Conservation (phyloP, 2,797 vertebrate species). For the Falco cherrug region DNA sequence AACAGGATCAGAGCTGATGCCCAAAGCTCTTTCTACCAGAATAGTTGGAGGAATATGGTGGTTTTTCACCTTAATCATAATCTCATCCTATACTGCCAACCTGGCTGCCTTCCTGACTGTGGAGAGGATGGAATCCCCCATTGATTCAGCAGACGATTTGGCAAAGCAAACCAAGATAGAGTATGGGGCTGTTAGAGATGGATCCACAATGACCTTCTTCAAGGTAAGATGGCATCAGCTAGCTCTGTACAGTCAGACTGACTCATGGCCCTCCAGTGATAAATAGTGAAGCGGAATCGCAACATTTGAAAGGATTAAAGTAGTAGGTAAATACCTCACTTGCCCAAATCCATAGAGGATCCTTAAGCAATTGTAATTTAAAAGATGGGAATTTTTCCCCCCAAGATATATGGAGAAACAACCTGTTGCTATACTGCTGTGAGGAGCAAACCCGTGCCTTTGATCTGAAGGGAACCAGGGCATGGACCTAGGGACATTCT, state of each 20-base stretch:
- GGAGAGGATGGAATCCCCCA: conserved; percentile 97
- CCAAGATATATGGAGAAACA: not conserved
- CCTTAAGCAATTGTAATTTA: not conserved
- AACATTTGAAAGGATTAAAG: not conserved
- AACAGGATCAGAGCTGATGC: conserved; percentile 97
- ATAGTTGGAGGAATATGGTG: conserved; percentile 99
- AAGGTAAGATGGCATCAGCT: conserved; percentile 82
- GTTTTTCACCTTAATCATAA: conserved; percentile 99
- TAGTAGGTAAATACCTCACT: not conserved
- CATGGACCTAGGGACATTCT: not conserved
- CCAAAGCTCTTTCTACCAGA: conserved; percentile 96
- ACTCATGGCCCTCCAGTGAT: conserved; percentile 57
- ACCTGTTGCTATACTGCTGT: not conserved
- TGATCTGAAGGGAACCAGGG: not conserved
- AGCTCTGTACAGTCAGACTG: not conserved
- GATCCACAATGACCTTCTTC: conserved; percentile 98
- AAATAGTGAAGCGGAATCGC: not conserved
- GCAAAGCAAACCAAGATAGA: conserved; percentile 99
- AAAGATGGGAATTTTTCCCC: not conserved
- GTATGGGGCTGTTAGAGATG: conserved; percentile 93
- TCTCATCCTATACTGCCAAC: conserved; percentile 98
- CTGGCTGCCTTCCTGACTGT: conserved; percentile 97
- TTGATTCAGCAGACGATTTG: conserved; percentile 94
- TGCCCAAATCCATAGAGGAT: not conserved
- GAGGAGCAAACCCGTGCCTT: not conserved